A percentile compares a stretch with the other conserved stretches of the same genome.
Conservation (phyloP, 2,888 invertebrate genomes). For the Clanis bilineata region DNA sequence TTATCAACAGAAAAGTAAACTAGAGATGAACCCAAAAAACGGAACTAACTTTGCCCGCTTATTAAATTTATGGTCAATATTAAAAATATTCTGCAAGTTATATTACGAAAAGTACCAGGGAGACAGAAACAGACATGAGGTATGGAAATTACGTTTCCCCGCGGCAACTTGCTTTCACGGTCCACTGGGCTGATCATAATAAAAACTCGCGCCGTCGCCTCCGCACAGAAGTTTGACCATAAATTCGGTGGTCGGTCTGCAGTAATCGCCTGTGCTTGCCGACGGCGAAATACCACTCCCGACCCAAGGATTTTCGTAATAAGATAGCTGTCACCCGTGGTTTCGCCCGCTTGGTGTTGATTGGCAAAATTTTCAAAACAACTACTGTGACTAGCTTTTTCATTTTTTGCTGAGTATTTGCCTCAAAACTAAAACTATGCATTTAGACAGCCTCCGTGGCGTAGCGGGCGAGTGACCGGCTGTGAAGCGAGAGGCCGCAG, state of each 20-base stretch:
- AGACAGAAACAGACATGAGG: conserved; percentile 78
- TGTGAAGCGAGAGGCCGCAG: no score
- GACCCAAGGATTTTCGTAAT: conserved; percentile 72
- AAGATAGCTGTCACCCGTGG: conserved; percentile 34
- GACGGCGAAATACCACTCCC: conserved; percentile 61
- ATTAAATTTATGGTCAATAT: conserved; percentile 19
- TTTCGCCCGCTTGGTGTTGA: background rate
- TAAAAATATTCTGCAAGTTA: conserved; percentile 52
- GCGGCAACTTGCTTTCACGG: conserved; percentile 81
- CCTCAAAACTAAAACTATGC: no score
- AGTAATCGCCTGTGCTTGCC: conserved; percentile 67
- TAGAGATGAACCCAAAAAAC: no score
- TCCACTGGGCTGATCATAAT: conserved; percentile 83
- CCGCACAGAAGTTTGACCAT: conserved; percentile 80
- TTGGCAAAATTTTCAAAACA: background rate
- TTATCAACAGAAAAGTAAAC: no score
- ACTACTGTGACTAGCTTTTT: background rate
- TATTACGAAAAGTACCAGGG: conserved; percentile 74
- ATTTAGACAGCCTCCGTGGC: no score
- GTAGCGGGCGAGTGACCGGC: no score
- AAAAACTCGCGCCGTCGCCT: conserved; percentile 82
- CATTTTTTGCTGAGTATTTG: no score
- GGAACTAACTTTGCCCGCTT: no score
- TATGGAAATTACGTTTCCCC: conserved; percentile 79
- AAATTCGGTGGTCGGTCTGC: conserved; percentile 75